phyloP scores from a whole-genome alignment of 2,888 invertebrate genomes.

The Leptinotarsa juncta region DNA sequence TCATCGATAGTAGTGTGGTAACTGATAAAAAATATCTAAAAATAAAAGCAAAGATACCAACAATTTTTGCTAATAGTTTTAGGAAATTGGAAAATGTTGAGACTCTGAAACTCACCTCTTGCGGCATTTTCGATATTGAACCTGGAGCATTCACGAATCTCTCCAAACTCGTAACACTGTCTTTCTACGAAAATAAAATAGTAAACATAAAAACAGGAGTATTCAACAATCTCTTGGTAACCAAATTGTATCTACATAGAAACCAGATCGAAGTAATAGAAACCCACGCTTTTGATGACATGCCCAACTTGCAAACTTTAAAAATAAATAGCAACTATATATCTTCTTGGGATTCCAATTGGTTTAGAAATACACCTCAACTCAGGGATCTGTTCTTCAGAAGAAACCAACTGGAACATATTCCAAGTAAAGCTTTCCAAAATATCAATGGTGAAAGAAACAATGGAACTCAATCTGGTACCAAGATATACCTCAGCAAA shows the following conservation, averaged over 20 bases:
- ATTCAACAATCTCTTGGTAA: slow-evolving; percentile 46
- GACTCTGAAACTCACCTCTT: slow-evolving; percentile 39
- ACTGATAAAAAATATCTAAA: slow-evolving; percentile 42
- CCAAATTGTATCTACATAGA: slow-evolving; percentile 46
- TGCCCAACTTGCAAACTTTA: slow-evolving; percentile 54
- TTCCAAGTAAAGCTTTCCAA: slow-evolving; percentile 57
- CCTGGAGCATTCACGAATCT: slow-evolving; percentile 47
- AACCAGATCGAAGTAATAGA: slow-evolving; percentile 49
- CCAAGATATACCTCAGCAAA: slow-evolving; percentile 53
- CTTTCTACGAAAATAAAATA: slow-evolving; percentile 49
- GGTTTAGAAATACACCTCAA: slow-evolving; percentile 59
- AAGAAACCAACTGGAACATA: slow-evolving; percentile 53
- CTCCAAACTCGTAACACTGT: slow-evolving; percentile 43
- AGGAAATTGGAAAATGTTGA: slow-evolving; percentile 50
- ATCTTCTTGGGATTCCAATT: slow-evolving; percentile 55
- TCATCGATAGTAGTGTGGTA: slow-evolving; percentile 41
- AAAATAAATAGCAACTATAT: slow-evolving; percentile 58
- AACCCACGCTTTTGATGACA: slow-evolving; percentile 50
- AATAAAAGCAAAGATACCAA: slow-evolving; percentile 42
- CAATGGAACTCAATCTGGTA: slow-evolving; percentile 33
- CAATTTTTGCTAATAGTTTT: slow-evolving; percentile 44
- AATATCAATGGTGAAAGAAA: slow-evolving; percentile 51
- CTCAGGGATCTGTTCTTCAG: slow-evolving; percentile 55
- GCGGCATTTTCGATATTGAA: slow-evolving; percentile 42
- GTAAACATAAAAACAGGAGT: slow-evolving; percentile 44